Evolutionary conservation across 2,888 invertebrate species (phyloP).

Genomic region (Formica aserva): DNA sequence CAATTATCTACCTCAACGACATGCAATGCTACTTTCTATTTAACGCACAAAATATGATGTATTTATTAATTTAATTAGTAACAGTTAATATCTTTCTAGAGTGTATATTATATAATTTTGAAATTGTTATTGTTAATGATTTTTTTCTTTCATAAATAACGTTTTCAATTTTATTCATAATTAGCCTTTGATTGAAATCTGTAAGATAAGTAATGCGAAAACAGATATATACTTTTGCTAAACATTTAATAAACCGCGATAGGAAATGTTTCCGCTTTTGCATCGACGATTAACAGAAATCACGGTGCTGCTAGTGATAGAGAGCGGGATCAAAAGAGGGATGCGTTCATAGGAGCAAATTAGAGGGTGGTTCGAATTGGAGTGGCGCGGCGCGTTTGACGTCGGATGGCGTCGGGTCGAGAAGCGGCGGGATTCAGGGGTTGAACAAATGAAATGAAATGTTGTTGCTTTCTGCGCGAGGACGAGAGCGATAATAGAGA

Average conservation of each 20-base stretch:
- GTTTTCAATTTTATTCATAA: background rate
- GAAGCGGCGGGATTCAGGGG: conserved; percentile 74
- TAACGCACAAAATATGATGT: background rate
- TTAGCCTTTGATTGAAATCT: background rate
- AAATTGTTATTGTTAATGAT: background rate
- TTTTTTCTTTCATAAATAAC: background rate
- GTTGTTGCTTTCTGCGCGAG: conserved; percentile 81
- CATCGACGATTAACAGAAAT: conserved; percentile 65
- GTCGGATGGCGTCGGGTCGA: conserved; percentile 69
- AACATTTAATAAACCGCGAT: background rate
- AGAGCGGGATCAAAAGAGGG: conserved; percentile 70
- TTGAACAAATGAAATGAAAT: conserved; percentile 85
- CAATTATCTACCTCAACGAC: background rate
- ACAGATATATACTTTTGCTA: background rate
- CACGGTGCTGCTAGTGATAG: conserved; percentile 61
- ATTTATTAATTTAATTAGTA: conserved; percentile 24
- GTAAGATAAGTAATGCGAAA: background rate
- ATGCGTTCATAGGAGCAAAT: conserved; percentile 81
- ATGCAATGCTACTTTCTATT: background rate
- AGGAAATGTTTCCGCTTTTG: conserved; percentile 39
- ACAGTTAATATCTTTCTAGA: background rate
- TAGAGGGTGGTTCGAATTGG: conserved; percentile 83
- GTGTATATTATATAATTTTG: background rate
- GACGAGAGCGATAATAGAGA: conserved; percentile 72
- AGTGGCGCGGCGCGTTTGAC: conserved; percentile 76